Percentiles rank a stretch among this genome's conserved stretches.
These are phyloP conservation scores for Dallia pectoralis DNA, from an alignment of 2,797 vertebrate species.

Conservation along the genomic window DNA sequence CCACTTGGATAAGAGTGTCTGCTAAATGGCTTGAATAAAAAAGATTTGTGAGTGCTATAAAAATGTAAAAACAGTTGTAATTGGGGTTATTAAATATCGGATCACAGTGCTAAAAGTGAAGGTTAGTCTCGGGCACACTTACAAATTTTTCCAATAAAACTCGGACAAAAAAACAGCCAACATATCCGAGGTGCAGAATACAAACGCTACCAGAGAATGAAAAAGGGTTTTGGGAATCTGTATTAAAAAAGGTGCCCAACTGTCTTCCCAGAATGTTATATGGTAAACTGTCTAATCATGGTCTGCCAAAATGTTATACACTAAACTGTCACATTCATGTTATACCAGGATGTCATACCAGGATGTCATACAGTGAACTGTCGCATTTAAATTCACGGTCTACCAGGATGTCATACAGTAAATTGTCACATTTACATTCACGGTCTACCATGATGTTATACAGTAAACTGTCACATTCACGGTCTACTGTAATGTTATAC, in stretches of 20 bases:
- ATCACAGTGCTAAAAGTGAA: slow-evolving; percentile 72
- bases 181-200: neutral
- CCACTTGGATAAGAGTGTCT: too few species aligned
- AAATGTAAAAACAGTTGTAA: slow-evolving; percentile 54
- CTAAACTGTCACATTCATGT: neutral
- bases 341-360: too few species aligned
- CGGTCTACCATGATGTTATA: neutral
- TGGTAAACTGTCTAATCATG: too few species aligned
- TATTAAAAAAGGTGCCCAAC: too few species aligned
- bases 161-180: slow-evolving; percentile 7
- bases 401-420: neutral
- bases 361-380: too few species aligned
- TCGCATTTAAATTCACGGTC: too few species aligned
- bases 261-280: neutral
- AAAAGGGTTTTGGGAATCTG: too few species aligned
- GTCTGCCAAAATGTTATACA: neutral
- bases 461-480: neutral
- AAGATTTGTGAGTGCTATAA: slow-evolving; percentile 36
- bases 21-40: too few species aligned
- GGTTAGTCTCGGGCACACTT: slow-evolving; percentile 35
- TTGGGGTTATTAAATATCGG: slow-evolving; percentile 43
- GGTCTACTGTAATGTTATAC: too few species aligned
- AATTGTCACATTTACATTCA: too few species aligned
- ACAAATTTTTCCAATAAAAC: neutral
- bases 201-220: neutral